Base-by-base conservation (phyloP, 1,140 invertebrate genomes). In the Drosophila sp. region DNA sequence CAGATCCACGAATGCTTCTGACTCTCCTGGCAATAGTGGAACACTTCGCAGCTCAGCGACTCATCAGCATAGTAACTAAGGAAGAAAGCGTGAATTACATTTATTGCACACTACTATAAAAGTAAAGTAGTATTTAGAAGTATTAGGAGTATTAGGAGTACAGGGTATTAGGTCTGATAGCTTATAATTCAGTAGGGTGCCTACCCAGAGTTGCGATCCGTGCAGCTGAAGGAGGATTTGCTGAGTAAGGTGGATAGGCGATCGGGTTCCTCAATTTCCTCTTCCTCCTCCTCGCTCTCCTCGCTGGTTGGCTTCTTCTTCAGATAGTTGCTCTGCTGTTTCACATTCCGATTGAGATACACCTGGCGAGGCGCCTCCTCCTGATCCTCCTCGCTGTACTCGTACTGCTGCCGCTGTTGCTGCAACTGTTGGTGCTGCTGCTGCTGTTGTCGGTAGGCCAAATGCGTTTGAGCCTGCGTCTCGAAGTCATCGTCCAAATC, bases 1-100 rank as follows among this genome's bases (percentile, higher is more conserved):
- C 97, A 98, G 76, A 98, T 96, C 97, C 97, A 98, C 0, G 97
- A 98, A 90, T 98, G 97, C 80, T 95, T 96, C 9, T 96, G 96
- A 72, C 95, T 96, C 64, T 97, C 97, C 82, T 97, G 96, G 90
- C 97, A 98, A 92, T 98, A 98, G 91, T 98, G 97, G 94, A 98
- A 98, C 0, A 98, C 96, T 91, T 98, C 97, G 86, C 97, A 98
- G 79, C 95, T 94, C 18, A 98, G 94, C 51, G 96, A 96, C 78
- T 97, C 96, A 87, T 98, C 97, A 16, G 97, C 97, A 89, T 98
- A 98, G 92, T 98, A 98, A 13, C 91, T 92, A 0, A 21, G n/a
- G 16, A 14, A 13, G 2, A 40, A 13, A 11, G 8, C 4, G 21
- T 2, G 4, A n/a, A 21, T 14, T 51, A 5, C 5, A 16, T 1